These are phyloP conservation scores for Drosophila ezoana DNA, from an alignment of 2,888 invertebrate species.

Conservation along the genomic window DNA sequence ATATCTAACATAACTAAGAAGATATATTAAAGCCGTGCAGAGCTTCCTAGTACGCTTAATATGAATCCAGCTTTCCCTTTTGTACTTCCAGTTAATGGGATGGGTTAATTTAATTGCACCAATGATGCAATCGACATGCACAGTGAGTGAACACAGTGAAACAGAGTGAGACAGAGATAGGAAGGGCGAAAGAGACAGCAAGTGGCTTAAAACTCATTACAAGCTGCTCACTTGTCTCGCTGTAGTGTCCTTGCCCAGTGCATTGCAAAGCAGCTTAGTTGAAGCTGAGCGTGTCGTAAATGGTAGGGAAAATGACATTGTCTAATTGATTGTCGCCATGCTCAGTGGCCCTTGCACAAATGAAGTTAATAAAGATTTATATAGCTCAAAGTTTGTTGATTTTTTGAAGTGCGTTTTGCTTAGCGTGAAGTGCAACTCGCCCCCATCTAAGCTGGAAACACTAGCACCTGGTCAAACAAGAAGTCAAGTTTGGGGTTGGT, in stretches of 20 bases:
- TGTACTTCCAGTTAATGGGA: not conserved
- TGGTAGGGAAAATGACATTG: slow-evolving; percentile 49
- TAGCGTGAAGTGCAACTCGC: not conserved
- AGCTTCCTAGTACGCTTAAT: not conserved
- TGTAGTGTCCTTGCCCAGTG: slow-evolving; percentile 19
- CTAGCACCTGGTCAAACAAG: slow-evolving; percentile 69
- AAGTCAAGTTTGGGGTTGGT: slow-evolving; percentile 53
- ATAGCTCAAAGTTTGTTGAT: slow-evolving; percentile 45
- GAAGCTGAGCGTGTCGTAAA: slow-evolving; percentile 35
- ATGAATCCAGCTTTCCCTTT: too few species aligned
- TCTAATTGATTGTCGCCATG: slow-evolving; percentile 56
- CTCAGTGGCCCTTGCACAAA: slow-evolving; percentile 30
- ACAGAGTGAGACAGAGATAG: not conserved
- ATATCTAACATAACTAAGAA: too few species aligned
- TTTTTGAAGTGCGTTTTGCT: slow-evolving; percentile 37
- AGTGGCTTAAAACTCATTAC: slow-evolving; percentile 39
- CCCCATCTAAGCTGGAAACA: slow-evolving; percentile 11
- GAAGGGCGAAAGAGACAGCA: not conserved
- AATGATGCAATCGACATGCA: slow-evolving; percentile 34
- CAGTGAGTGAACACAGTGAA: slow-evolving; percentile 5
- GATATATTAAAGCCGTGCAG: too few species aligned
- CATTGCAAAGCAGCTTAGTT: slow-evolving; percentile 37
- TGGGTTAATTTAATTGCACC: slow-evolving; percentile 25
- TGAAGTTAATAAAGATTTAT: slow-evolving; percentile 72
- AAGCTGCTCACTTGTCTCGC: slow-evolving; percentile 25